These are phyloP conservation scores for Lepas anatifera DNA, from an alignment of 2,888 invertebrate species.

Conservation along the genomic window DNA sequence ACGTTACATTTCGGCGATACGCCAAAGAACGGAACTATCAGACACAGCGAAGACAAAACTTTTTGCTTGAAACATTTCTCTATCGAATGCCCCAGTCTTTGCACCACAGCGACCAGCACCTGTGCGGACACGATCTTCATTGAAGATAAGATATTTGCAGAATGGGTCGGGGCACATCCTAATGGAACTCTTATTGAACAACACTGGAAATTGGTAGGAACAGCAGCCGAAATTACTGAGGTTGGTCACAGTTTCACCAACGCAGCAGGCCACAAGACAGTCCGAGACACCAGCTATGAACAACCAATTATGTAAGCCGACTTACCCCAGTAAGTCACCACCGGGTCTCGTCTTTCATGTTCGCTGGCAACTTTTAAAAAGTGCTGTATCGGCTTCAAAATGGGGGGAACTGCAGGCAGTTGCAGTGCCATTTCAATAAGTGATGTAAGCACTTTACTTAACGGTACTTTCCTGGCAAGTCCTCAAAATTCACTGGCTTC, in stretches of 20 bases:
- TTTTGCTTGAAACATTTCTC: neutral
- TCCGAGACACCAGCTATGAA: neutral
- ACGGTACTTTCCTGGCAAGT: too few relatives aligned
- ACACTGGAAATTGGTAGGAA: neutral
- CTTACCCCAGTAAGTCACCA: conserved; percentile 84
- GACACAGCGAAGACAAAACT: neutral
- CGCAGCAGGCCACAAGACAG: neutral
- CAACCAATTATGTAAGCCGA: neutral
- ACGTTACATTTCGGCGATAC: neutral
- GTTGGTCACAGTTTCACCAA: neutral
- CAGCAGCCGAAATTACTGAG: neutral
- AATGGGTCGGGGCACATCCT: too few relatives aligned
- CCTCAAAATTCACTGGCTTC: too few relatives aligned
- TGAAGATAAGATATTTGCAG: too few relatives aligned
- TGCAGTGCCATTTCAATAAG: conserved; percentile 1
- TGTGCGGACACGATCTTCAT: too few relatives aligned
- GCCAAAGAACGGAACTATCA: neutral
- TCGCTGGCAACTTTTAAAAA: conserved; percentile 79
- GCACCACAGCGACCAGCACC: too few relatives aligned
- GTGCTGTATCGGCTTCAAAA: conserved; percentile 74
- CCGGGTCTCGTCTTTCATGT: conserved; percentile 77
- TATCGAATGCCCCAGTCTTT: too few relatives aligned
- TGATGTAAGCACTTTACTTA: too few relatives aligned
- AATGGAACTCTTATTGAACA: neutral
- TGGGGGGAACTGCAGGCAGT: conserved; percentile 57